Conservation (phyloP, 2,113 vertebrate genomes). For the Ciconia stormi region DNA sequence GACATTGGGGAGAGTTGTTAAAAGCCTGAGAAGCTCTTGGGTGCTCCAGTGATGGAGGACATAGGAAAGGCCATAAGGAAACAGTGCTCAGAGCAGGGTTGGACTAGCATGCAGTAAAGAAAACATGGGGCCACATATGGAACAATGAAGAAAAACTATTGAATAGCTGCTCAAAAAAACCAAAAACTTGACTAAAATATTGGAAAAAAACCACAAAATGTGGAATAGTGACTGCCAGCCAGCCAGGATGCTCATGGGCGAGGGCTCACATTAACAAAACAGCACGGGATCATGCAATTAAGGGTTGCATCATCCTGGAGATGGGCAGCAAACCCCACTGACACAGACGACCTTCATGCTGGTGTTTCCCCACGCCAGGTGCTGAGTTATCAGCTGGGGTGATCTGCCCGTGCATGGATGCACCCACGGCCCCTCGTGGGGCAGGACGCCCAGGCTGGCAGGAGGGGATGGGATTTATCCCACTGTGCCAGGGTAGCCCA, state of each 20-base stretch:
- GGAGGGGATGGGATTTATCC: not conserved
- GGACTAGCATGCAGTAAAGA: rapidly evolving
- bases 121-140: rapidly evolving
- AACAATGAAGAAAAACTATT: not conserved
- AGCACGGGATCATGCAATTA: not conserved
- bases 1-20: rapidly evolving
- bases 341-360: not conserved
- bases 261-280: not conserved
- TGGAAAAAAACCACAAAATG: not conserved
- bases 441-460: not conserved
- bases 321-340: not conserved
- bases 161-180: not conserved
- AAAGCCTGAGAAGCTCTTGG: not conserved
- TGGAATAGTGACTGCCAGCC: too few relatives aligned
- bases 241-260: rapidly evolving
- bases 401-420: not conserved
- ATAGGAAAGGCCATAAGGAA: not conserved
- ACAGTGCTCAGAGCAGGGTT: not conserved
- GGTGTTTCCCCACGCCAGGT: not conserved
- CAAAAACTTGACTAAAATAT: not conserved
- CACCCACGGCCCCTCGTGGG: not conserved
- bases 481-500: not conserved
- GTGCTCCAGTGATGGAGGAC: rapidly evolving
- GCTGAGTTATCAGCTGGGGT: not conserved
- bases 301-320: not conserved